Evolutionary conservation across 2,888 invertebrate species (phyloP).

Genomic region (Drosophila austrosaltans): DNA sequence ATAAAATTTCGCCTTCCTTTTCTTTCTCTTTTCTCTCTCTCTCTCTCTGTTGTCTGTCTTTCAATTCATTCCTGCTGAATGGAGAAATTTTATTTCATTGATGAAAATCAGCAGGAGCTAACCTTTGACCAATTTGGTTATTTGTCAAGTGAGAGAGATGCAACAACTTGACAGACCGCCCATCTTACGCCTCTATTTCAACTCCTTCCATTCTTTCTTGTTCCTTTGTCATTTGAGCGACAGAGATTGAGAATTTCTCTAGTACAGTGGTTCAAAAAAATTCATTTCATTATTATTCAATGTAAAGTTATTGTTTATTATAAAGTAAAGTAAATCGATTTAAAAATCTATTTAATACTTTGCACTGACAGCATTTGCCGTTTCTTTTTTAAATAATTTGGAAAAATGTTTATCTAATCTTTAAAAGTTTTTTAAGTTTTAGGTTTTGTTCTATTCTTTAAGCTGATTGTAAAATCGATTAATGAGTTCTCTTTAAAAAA

Average conservation of each 20-base stretch:
- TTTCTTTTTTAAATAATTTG: too few relatives aligned
- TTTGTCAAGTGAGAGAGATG: conserved; percentile 66
- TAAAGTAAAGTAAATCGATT: too few relatives aligned
- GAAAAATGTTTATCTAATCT: too few relatives aligned
- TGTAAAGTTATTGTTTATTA: not conserved
- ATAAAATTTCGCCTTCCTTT: not conserved
- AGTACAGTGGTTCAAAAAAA: not conserved
- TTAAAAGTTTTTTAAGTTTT: too few relatives aligned
- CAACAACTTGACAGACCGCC: conserved; percentile 13
- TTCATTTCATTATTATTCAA: too few relatives aligned
- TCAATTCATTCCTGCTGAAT: conserved; percentile 49
- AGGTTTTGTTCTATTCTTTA: too few relatives aligned
- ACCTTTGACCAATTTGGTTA: conserved; percentile 67
- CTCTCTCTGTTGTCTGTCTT: too few relatives aligned
- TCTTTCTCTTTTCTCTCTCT: not conserved
- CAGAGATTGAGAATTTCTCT: not conserved
- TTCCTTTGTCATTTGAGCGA: not conserved
- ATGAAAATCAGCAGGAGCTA: conserved; percentile 65
- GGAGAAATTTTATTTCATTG: conserved; percentile 58
- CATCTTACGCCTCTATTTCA: not conserved
- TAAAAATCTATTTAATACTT: too few relatives aligned
- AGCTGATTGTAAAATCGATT: too few relatives aligned
- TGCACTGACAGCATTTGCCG: too few relatives aligned
- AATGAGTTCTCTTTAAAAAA: too few relatives aligned
- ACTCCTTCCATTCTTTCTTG: not conserved